A percentile compares a stretch with the other conserved stretches of the same genome.
phyloP scores from a whole-genome alignment of 2,797 vertebrate species.

The Chanos chanos region DNA sequence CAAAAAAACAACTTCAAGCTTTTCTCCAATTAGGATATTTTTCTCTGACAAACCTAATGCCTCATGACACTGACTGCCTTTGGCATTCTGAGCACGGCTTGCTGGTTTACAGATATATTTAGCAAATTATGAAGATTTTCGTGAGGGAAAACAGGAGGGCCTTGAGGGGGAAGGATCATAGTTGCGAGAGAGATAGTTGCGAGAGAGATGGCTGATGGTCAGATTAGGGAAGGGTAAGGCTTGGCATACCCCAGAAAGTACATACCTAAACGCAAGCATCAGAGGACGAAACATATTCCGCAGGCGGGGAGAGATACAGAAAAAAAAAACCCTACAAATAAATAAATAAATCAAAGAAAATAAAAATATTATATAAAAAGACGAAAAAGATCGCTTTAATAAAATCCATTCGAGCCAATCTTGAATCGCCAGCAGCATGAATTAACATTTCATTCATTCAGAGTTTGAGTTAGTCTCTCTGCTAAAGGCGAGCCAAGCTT shows the following conservation, averaged over 20 bases:
- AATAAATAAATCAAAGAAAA: too few relatives aligned
- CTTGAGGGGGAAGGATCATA: conserved; percentile 42
- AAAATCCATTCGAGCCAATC: conserved; percentile 58
- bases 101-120: conserved; percentile 50
- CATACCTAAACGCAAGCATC: not conserved
- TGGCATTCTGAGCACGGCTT: conserved; percentile 34
- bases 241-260: not conserved
- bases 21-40: conserved; percentile 59
- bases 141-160: conserved; percentile 31
- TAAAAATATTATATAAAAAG: too few relatives aligned
- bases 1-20: conserved; percentile 47
- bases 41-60: conserved; percentile 53
- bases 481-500: conserved; percentile 63
- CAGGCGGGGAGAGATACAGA: too few relatives aligned
- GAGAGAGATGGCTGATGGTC: conserved; percentile 33
- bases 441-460: conserved; percentile 76
- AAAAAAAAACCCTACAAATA: too few relatives aligned
- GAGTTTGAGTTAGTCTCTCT: conserved; percentile 59
- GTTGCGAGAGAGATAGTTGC: conserved; percentile 22
- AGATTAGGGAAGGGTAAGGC: not conserved
- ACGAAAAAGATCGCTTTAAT: conserved; percentile 43
- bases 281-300: too few relatives aligned
- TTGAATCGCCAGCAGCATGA: conserved; percentile 63
- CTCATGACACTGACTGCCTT: conserved; percentile 57
- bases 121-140: conserved; percentile 50